phyloP scores from a whole-genome alignment of 2,113 vertebrate genomes.

The Neolamprologus hecqui region DNA sequence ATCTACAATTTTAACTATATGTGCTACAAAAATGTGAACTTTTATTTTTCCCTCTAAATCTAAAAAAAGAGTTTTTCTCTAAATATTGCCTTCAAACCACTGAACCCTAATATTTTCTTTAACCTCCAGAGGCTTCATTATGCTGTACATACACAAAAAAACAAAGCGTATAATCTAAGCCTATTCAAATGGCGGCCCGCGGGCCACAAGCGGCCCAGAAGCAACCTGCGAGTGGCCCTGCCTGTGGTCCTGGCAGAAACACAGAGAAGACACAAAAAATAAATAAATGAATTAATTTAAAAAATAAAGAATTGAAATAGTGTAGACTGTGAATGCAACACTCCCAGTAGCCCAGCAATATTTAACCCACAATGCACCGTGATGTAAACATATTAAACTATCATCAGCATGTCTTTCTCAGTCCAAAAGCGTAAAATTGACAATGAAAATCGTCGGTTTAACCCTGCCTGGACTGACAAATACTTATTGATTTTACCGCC shows the following conservation, averaged over 20 bases:
- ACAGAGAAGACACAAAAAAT: background rate
- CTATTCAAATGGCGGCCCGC: background rate
- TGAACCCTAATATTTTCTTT: background rate
- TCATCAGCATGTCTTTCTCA: background rate
- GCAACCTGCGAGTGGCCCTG: background rate
- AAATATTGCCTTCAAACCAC: background rate
- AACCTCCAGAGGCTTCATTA: background rate
- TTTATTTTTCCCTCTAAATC: background rate
- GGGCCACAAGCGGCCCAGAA: background rate
- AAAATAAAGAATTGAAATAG: background rate
- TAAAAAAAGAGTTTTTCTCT: background rate
- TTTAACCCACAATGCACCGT: background rate
- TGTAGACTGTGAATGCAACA: background rate
- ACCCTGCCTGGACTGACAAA: background rate
- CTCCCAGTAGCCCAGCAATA: background rate
- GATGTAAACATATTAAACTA: background rate
- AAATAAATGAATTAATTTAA: fast-evolving
- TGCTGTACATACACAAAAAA: background rate
- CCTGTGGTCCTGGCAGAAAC: background rate
- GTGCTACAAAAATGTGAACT: background rate
- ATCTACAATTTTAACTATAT: background rate
- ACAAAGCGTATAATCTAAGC: background rate
- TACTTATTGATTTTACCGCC: background rate
- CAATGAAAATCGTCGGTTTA: background rate
- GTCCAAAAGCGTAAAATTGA: background rate